A percentile compares a stretch with the other conserved stretches of the same genome.
These are phyloP conservation scores for Potorous gilbertii DNA, from an alignment of 2,797 vertebrate genomes.

Conservation along the genomic window DNA sequence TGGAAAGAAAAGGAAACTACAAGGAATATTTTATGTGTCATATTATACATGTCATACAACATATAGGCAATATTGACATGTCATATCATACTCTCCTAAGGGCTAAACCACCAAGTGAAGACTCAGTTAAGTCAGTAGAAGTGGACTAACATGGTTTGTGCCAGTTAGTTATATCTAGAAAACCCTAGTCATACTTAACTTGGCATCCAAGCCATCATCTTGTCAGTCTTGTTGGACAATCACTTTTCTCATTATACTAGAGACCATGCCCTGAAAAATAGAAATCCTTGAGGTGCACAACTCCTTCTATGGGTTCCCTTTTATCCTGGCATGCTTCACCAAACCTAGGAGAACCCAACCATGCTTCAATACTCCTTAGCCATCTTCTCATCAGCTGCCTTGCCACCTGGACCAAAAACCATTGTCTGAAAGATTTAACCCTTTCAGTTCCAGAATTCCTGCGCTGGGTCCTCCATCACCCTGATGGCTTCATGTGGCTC, in stretches of 20 bases:
- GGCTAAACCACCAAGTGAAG: background rate
- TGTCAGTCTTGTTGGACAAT: background rate
- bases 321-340: background rate
- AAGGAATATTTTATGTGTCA: background rate
- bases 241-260: background rate
- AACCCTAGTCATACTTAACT: background rate
- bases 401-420: background rate
- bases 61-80: background rate
- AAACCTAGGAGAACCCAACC: background rate
- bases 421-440: background rate
- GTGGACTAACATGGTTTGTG: background rate
- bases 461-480: background rate
- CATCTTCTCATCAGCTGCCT: background rate
- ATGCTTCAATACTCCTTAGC: background rate
- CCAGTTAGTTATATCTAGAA: background rate
- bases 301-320: background rate
- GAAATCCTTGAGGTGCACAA: background rate
- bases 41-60: background rate
- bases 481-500: background rate
- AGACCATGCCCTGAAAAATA: background rate
- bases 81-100: background rate
- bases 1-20: background rate
- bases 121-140: background rate
- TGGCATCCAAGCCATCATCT: background rate
- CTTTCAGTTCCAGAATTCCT: background rate